Conservation (phyloP, 2,888 invertebrate species). For the Spilosoma lubricipeda region DNA sequence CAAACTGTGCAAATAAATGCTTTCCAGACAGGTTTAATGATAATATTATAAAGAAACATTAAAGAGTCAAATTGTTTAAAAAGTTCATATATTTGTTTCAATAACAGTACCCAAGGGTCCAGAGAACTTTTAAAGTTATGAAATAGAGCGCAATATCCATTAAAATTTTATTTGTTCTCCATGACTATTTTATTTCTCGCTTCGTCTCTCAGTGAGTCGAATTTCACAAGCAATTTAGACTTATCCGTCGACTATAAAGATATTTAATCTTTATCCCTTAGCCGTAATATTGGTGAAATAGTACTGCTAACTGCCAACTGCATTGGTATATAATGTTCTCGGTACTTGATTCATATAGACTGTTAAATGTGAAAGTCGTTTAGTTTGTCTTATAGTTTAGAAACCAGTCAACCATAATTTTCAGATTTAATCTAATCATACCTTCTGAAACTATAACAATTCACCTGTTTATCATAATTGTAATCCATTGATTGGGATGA, state of each 20-base stretch:
- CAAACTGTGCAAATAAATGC: not conserved
- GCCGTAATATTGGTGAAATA: constrained; percentile 13
- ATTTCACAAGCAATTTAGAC: constrained; percentile 43
- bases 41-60: not conserved
- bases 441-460: not conserved
- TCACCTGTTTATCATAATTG: not conserved
- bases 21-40: not conserved
- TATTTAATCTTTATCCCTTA: constrained; percentile 23
- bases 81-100: not conserved
- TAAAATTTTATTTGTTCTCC: constrained; percentile 46
- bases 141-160: constrained; percentile 32
- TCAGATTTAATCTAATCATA: not conserved
- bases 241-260: constrained; percentile 22
- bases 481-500: not conserved
- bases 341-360: not conserved
- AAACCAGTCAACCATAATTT: not conserved
- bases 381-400: not conserved
- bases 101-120: not conserved
- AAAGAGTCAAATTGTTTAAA: not conserved
- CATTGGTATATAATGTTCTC: not conserved
- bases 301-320: not conserved
- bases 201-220: constrained; percentile 36
- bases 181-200: constrained; percentile 39
- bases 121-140: constrained; percentile 10
- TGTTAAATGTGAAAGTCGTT: not conserved